phyloP scores from a whole-genome alignment of 1,140 invertebrate species.

The Bombus difficillimus region DNA sequence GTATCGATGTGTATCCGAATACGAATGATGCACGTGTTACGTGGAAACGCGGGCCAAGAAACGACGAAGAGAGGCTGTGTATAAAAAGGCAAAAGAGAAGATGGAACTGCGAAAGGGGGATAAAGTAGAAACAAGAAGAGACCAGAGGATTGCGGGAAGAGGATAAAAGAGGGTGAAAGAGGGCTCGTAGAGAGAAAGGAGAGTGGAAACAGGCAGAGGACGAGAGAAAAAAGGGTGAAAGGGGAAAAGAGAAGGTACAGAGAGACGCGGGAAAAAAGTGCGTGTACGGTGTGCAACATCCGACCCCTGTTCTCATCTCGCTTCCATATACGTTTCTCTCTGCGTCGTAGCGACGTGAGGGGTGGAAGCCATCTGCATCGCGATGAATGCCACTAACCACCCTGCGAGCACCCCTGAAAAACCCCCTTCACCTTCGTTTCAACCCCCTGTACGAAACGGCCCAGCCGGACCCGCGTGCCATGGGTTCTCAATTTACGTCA shows the following conservation, averaged over 20 bases:
- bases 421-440: constrained; percentile 72
- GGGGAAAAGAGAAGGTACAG: constrained; percentile 34
- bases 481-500: constrained; percentile 76
- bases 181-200: constrained; percentile 2
- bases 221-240: background rate
- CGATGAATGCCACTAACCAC: constrained; percentile 79
- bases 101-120: background rate
- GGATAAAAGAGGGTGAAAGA: constrained; percentile 2
- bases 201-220: constrained; percentile 12
- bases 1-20: too few species aligned
- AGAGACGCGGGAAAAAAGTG: constrained; percentile 62
- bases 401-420: constrained; percentile 66
- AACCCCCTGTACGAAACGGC: constrained; percentile 74
- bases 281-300: constrained; percentile 52
- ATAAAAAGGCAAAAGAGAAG: background rate
- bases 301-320: constrained; percentile 35
- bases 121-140: background rate
- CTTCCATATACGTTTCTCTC: background rate
- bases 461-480: constrained; percentile 75
- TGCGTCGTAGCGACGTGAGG: constrained; percentile 69
- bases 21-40: constrained; percentile 5
- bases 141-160: background rate
- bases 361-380: constrained; percentile 82
- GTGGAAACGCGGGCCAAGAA: background rate
- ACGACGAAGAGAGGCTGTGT: background rate